Conservation (phyloP, 2,888 invertebrate species). For the Deilephila elpenor region DNA sequence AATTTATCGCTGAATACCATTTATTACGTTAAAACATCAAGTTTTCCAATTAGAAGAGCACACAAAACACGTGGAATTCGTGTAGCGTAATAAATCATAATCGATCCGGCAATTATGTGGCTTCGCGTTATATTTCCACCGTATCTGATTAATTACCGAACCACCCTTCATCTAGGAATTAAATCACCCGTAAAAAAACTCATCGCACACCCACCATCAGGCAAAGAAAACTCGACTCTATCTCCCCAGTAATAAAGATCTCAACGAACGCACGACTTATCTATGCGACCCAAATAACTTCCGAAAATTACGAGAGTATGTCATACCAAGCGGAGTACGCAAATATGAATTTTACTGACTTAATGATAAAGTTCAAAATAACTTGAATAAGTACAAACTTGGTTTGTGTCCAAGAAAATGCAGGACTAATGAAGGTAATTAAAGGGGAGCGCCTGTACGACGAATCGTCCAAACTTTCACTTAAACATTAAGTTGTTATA, state of each 20-base stretch:
- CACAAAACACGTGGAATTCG: neutral
- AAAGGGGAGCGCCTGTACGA: constrained; percentile 39
- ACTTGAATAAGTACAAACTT: neutral
- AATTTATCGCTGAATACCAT: neutral
- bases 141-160: constrained; percentile 17
- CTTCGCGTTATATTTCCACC: neutral
- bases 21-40: constrained; percentile 6
- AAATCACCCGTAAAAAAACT: neutral
- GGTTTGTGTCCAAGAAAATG: constrained; percentile 13
- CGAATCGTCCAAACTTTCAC: constrained; percentile 40
- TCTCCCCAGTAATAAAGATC: neutral
- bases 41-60: constrained; percentile 14
- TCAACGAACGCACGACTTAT: neutral
- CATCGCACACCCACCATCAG: neutral
- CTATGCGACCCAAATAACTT: neutral
- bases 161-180: neutral
- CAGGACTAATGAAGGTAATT: constrained; percentile 43
- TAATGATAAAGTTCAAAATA: constrained; percentile 37
- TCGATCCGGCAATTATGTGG: constrained; percentile 9
- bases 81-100: neutral
- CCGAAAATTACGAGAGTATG: constrained; percentile 1
- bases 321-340: constrained; percentile 3
- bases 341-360: constrained; percentile 34
- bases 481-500: constrained; percentile 38
- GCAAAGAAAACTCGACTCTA: neutral